Percentiles rank a stretch among this genome's conserved stretches.
These are phyloP conservation scores for Colinus virginianus DNA, from an alignment of 2,113 vertebrate species.

Conservation along the genomic window DNA sequence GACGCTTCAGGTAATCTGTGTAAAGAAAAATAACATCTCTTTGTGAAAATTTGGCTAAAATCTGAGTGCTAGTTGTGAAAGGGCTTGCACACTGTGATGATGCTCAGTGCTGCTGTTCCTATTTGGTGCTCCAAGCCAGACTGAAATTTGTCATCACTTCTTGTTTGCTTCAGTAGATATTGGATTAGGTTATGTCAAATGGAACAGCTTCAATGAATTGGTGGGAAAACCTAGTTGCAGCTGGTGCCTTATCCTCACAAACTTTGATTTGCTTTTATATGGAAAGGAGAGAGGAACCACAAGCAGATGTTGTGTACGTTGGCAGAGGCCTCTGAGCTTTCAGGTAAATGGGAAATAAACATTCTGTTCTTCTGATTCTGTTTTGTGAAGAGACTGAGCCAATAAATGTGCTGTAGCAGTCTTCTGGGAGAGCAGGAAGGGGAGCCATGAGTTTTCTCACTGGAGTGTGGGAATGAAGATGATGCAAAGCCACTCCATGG, in stretches of 20 bases:
- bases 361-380: neutral
- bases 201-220: neutral
- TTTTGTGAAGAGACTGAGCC: neutral
- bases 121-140: neutral
- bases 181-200: neutral
- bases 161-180: accelerated
- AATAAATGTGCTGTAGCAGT: accelerated
- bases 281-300: neutral
- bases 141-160: neutral
- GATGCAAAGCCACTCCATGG: accelerated
- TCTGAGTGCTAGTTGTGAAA: neutral
- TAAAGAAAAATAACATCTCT: neutral
- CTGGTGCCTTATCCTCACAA: neutral
- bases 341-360: neutral
- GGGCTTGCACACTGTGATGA: neutral
- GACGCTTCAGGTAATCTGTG: neutral
- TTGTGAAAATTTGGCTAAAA: neutral
- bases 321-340: neutral
- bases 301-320: neutral
- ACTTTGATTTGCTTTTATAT: neutral
- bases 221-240: neutral
- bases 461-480: neutral
- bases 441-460: neutral
- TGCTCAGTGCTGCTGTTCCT: neutral
- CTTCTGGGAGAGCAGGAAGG: neutral